Conservation (phyloP, 30 jellyfish, hydroid and myxozoan species). For the Aurelia sp. region DNA sequence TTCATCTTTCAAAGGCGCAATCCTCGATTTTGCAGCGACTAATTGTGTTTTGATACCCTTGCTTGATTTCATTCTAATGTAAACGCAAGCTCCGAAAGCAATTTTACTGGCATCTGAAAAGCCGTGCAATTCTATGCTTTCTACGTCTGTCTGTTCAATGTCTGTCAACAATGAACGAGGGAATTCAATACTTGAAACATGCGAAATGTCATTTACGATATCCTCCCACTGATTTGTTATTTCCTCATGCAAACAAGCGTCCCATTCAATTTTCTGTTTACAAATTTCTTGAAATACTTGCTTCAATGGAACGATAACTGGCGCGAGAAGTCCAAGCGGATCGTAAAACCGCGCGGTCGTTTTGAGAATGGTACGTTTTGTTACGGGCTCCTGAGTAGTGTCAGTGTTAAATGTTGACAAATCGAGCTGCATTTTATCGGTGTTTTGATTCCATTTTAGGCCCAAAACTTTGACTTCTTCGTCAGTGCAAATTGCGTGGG, state of each 20-base stretch:
- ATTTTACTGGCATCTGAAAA: neutral
- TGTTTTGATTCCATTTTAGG: neutral
- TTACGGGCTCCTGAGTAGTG: neutral
- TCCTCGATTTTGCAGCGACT: conserved; percentile 20
- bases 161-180: too few species aligned
- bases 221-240: neutral
- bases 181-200: too few species aligned
- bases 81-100: neutral
- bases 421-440: neutral
- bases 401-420: too few species aligned
- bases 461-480: neutral
- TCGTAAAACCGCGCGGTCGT: conserved; percentile 3
- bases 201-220: too few species aligned
- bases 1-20: conserved; percentile 21
- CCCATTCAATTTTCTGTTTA: conserved; percentile 21
- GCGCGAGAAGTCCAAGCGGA: conserved; percentile 14
- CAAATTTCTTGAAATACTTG: conserved; percentile 23
- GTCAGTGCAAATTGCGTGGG: too few species aligned
- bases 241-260: conserved; percentile 6
- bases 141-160: too few species aligned
- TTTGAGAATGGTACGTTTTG: neutral
- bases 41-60: neutral
- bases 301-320: neutral
- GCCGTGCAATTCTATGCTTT: neutral
- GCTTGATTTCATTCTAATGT: neutral